phyloP scores from a whole-genome alignment of 35 echinoderm and acorn worm genomes.

The Acanthaster planci region DNA sequence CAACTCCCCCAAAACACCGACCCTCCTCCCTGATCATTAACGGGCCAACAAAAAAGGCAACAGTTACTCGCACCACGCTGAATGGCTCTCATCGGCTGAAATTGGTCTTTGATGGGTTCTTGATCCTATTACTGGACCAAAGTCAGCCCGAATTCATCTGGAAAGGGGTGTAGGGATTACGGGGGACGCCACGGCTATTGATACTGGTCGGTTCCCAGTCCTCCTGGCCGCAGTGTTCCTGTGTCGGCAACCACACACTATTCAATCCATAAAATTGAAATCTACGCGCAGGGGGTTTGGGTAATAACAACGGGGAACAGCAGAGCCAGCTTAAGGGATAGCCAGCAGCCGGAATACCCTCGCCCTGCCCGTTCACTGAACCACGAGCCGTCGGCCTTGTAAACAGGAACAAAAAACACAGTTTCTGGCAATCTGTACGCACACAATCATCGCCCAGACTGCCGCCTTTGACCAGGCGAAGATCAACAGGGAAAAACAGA shows the following conservation, averaged over 20 bases:
- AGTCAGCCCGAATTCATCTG: constrained; percentile 9
- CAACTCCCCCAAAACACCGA: constrained; percentile 9
- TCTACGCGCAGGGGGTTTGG: neutral
- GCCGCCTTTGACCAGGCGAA: constrained; percentile 28
- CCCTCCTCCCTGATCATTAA: constrained; percentile 27
- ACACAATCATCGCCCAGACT: constrained; percentile 21
- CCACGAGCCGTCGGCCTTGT: constrained; percentile 5
- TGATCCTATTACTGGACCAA: constrained; percentile 22
- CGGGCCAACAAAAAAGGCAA: constrained; percentile 5
- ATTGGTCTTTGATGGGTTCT: constrained; percentile 23
- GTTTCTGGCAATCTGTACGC: constrained; percentile 3
- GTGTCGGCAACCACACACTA: neutral
- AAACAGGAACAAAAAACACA: neutral
- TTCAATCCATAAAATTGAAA: constrained; percentile 25
- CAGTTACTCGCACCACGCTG: constrained; percentile 22
- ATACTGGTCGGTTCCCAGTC: neutral
- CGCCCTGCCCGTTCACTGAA: constrained; percentile 1
- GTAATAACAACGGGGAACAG: constrained; percentile 18
- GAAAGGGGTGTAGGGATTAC: constrained; percentile 9
- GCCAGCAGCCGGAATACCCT: neutral
- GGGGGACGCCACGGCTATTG: neutral
- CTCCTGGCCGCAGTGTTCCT: neutral
- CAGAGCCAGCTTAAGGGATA: neutral
- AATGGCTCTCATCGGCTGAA: neutral
- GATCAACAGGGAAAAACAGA: constrained; percentile 15